Evolutionary conservation across 2,888 invertebrate species (phyloP), one percentile per base, ranked within the genome.

Genomic region (Watsonalla binaria): DNA sequence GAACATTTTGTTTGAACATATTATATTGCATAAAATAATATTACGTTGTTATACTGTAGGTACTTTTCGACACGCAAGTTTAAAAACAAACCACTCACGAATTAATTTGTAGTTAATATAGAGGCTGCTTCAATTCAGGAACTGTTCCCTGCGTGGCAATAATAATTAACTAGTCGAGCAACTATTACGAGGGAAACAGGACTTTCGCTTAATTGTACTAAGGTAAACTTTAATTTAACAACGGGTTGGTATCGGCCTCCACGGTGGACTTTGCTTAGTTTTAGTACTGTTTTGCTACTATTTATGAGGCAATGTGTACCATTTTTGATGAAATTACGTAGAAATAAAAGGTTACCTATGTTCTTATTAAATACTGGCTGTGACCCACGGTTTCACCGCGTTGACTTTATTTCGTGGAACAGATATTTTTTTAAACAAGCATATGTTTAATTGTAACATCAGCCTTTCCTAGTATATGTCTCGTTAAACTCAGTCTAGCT

Each of bases 111-210:
- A 34, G 35, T 8, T 11, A 48, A 35, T 35, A 35, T 13, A 35
- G 24, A 24, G 6, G 35, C 34, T 47, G n/a, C 35, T 35, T 35
- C 13, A 13, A 35, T 33, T 9, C 34, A 34, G 46, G 56, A 14
- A 53, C 39, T 34, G 54, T 45, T 55, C 59, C 61, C 62, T 47
- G 57, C 50, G 59, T 53, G 57, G 56, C 59, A 54, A 57, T 60
- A 54, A 58, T 60, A 57, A 57, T 60, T 60, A 62, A 55, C 56
- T 54, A 51, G 51, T 52, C 55, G 54, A 54, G 52, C 54, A 57
- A 54, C 62, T 58, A 54, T 60, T 61, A 59, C 59, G 51, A 53
- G 59, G 57, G 53, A 55, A 61, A 60, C 58, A 61, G 54, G 55
- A 59, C 53, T 46, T 54, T 52, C 15, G 35, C 46, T 14, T 51